phyloP scores from a whole-genome alignment of 1,140 invertebrate species.

The Apis cerana region DNA sequence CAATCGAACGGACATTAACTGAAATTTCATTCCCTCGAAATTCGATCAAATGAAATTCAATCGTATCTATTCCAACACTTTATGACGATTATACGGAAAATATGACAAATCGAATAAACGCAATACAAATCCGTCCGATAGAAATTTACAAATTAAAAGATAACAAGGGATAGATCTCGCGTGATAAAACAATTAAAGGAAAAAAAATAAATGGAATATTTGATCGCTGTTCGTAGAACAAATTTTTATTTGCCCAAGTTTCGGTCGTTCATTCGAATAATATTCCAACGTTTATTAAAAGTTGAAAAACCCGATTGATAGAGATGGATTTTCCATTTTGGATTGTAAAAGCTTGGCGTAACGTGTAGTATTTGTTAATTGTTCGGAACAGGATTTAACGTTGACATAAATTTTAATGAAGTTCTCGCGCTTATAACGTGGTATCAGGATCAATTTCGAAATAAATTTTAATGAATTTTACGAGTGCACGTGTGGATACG shows the following conservation, averaged over 20 bases:
- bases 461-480: slow-evolving; percentile 32
- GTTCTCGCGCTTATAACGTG: not conserved
- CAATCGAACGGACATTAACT: no score
- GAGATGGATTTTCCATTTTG: not conserved
- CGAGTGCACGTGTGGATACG: not conserved
- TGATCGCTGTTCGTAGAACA: no score
- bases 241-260: not conserved
- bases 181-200: not conserved
- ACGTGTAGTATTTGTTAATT: slow-evolving; percentile 1
- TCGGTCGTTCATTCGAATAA: not conserved
- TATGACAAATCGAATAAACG: not conserved
- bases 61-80: no score
- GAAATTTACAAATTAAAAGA: not conserved
- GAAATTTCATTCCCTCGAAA: no score
- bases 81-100: not conserved
- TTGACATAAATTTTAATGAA: slow-evolving; percentile 20
- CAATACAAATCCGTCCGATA: not conserved
- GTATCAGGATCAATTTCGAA: slow-evolving; percentile 15
- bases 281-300: not conserved
- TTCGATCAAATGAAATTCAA: no score
- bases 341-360: not conserved
- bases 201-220: not conserved
- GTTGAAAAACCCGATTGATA: not conserved
- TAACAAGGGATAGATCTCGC: not conserved
- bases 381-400: not conserved